Evolutionary conservation across 2,113 vertebrate genomes (phyloP), one percentile per base, ranked within the genome.

Genomic region (Ciconia stormi): DNA sequence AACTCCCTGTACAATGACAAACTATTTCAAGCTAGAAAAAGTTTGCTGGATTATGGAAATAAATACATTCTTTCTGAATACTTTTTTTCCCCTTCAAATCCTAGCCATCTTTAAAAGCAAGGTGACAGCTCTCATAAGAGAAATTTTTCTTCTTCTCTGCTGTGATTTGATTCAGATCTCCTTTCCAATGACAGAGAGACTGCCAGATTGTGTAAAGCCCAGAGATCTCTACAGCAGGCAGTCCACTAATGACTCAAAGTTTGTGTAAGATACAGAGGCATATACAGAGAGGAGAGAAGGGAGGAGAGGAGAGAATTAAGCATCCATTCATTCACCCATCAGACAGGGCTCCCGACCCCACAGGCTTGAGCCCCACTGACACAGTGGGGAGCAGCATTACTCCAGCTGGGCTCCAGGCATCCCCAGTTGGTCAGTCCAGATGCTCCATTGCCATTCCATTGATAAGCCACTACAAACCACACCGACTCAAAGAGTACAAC

Each of bases 211-310:
- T 58, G 63, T 72, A 78, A 95, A 97, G 82, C 92, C 92, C 87
- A 74, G 86, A 95, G 76, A 94, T 89, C 44, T 87, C 93, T 96
- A 59, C 94, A 95, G 93, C 97, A 95, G 96, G 93, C 91, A 97
- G 94, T 84, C 95, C 93, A 70, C 96, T 97, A 96, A 95, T 89
- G 96, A 96, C 80, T 95, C 87, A 56, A 76, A 95, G 82, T 74
- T 76, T 93, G 91, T 87, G 61, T 56, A 74, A 91, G 84, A 86
- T 19, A 76, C 50, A 79, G 42, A 80, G 55, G 80, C 52, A 55
- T 32, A 65, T 16, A 22, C 23, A 29, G 29, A 70, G 82, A 84
- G 58, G 49, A 88, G 36, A 79, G 32, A n/a, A 21, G 47, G 21
- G 10, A 26, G 46, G 27, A 86, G 40, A 84, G 47, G 55, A 77